Base-by-base conservation (phyloP, 2,888 invertebrate species). In the Drosophila imparisetae region DNA sequence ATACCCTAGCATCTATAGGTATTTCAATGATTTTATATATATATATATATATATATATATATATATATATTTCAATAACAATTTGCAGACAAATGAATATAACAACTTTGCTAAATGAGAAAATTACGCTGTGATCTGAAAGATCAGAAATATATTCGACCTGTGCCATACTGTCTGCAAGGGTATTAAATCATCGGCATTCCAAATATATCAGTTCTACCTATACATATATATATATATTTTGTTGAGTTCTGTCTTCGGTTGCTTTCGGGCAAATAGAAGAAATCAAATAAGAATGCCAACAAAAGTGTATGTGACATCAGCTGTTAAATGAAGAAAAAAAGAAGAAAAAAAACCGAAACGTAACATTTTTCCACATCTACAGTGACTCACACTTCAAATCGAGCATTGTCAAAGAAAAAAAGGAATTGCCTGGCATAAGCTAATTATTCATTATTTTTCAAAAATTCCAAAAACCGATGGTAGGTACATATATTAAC, bases 241-340 rank as follows among this genome's bases (percentile, higher is more conserved):
- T 18, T 24, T 4, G 18, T 34, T 49, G 21, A 42, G 11, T 7
- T 42, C 18, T 27, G 21, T 54, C 38, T 38, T 61, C 27, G 52
- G 18, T 68, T 55, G 62, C 45, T 65, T 64, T 29, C n/a, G 38
- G 42, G 42, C 62, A 78, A 71, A 78, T 66, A 72, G 64, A 76
- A 66, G 65, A 82, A 82, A 79, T 82, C 85, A 81, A 80, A 69
- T 79, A 74, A 68, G 60, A 68, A 70, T 82, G 81, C 67, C 73
- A 78, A 75, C 63, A 59, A 67, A 53, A 73, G 15, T 42, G n/a
- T 34, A 57, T 85, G 66, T 71, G 81, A 74, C 86, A 80, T 80
- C 86, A 88, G 89, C 86, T 84, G 78, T 84, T 75, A 58, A 42
- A 49, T 48, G 66, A 68, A 63, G 7, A 18, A 52, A 32, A 52